Base-by-base conservation (phyloP, 1,140 invertebrate species). In the Neodiprion pinetum region DNA sequence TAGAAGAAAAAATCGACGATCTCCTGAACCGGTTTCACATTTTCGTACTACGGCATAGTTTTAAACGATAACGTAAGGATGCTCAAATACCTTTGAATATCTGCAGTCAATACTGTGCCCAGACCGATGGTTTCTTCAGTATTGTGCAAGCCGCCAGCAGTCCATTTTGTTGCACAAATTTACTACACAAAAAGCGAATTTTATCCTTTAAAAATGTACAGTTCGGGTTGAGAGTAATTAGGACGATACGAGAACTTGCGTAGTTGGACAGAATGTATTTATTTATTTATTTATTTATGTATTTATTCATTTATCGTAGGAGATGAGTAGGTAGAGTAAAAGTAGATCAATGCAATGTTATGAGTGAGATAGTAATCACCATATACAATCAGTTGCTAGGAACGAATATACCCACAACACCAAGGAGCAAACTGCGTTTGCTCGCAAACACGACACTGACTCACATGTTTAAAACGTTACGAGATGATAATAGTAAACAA, bases 371-470 rank as follows among this genome's bases (percentile, higher is more conserved):
- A 87, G 80, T 87, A 87, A 86, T 85, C 84, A 80, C 84, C 86
- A 88, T 88, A 88, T 85, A 40, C 28, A 40, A 40, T 40, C 82
- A 87, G 83, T 87, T 87, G 82, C 86, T 87, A 88, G 84, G 86
- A 88, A 87, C 83, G 85, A 88, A 83, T 87, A 87, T 88, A 87
- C 86, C 82, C 86, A 88, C 86, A 88, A 88, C 87, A 88, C 83
- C 85, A 84, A 88, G 83, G 86, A 87, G 85, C 84, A 40, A 40
- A 40, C 87, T 82, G 53, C 53, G 81, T 77, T 76, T 77, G 84
- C 85, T 61, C 53, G 11, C n/a, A 61, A 61, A 61, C 84, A 88
- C 85, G 85, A 88, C 87, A 88, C 83, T 86, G 84, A 88, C 86
- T 87, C 86, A 40, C 28, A 88, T 82, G 82, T 87, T 61, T 85